These are phyloP conservation scores for Todiramphus chloris DNA, from an alignment of 2,113 vertebrate species.

Conservation along the genomic window DNA sequence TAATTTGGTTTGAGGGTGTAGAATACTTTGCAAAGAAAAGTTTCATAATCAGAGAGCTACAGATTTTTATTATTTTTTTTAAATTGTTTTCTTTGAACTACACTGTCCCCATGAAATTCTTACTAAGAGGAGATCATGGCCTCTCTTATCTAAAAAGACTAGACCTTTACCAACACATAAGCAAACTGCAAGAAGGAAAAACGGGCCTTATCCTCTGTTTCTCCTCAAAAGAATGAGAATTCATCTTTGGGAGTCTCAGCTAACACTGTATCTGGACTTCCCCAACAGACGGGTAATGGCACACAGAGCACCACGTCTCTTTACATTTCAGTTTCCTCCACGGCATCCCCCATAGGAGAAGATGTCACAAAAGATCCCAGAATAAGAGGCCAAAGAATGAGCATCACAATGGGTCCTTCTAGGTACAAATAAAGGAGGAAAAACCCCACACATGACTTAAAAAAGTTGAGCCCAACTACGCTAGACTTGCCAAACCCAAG, in stretches of 20 bases:
- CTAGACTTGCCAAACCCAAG: background rate
- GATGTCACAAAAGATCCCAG: background rate
- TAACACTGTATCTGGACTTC: background rate
- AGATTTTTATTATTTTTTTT: background rate
- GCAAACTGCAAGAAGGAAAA: background rate
- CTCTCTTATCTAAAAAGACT: background rate
- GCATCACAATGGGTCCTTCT: background rate
- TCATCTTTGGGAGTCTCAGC: background rate
- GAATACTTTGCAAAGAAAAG: background rate
- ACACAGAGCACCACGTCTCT: background rate
- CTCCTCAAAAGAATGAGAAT: background rate
- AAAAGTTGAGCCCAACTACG: background rate
- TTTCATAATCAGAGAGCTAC: background rate
- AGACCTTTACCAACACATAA: background rate
- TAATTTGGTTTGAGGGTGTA: background rate
- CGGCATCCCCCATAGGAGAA: accelerated
- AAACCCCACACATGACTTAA: background rate
- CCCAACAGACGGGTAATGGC: background rate
- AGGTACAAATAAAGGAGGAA: background rate
- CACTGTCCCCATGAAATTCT: background rate
- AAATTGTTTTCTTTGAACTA: background rate
- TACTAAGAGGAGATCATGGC: background rate
- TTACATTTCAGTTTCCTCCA: background rate
- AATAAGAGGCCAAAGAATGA: background rate
- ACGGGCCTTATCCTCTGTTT: background rate